Percentiles rank a stretch among this genome's conserved stretches.
Conservation (phyloP, 1,140 invertebrate genomes). For the Drosophila repleta region DNA sequence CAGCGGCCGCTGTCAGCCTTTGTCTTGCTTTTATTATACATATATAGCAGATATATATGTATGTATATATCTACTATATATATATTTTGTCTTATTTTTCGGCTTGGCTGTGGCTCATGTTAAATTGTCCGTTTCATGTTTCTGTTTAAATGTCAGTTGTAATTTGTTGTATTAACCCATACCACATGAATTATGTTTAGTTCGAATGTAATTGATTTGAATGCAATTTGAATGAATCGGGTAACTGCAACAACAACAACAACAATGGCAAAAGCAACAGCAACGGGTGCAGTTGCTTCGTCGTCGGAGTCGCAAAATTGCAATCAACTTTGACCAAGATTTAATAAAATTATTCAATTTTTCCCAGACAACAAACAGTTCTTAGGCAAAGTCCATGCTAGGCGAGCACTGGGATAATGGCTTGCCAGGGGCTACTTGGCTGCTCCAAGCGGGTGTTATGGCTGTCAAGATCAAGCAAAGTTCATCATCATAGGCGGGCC, state of each 20-base stretch:
- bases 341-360: constrained; percentile 69
- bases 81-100: constrained; percentile 31
- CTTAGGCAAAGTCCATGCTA: constrained; percentile 1
- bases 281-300: constrained; percentile 70
- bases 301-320: constrained; percentile 61
- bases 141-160: constrained; percentile 81
- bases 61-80: constrained; percentile 8
- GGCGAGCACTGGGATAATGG: constrained; percentile 6
- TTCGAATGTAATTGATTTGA: constrained; percentile 82
- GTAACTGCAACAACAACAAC: constrained; percentile 42
- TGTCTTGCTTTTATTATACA: constrained; percentile 40
- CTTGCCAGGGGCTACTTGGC: neutral
- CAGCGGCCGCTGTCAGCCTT: constrained; percentile 43
- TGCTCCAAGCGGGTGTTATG: neutral
- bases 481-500: no score
- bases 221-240: constrained; percentile 79
- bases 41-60: neutral
- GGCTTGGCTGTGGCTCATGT: constrained; percentile 61
- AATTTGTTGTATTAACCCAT: constrained; percentile 82
- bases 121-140: constrained; percentile 82
- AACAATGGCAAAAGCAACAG: constrained; percentile 58
- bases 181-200: constrained; percentile 82
- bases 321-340: constrained; percentile 68
- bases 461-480: neutral
- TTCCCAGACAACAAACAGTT: constrained; percentile 22